Conservation (phyloP, 2,888 invertebrate genomes). For the Peribatodes rhomboidaria region DNA sequence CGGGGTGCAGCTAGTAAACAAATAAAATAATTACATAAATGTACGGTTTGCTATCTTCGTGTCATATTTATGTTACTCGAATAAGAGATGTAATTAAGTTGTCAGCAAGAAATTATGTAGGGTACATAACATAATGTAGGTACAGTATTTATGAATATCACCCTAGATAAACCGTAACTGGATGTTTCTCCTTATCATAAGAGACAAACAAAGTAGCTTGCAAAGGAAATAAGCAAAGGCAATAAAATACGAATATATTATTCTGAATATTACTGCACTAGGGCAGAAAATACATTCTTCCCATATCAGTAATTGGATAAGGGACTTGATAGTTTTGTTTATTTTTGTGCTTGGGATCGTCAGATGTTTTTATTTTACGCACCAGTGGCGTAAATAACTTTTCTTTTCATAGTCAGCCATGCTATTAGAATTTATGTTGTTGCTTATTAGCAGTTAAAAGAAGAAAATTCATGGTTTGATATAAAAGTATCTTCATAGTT, state of each 20-base stretch:
- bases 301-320: conserved; percentile 29
- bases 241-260: conserved; percentile 21
- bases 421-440: not conserved
- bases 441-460: conserved; percentile 2
- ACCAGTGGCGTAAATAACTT: not conserved
- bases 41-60: too few species aligned
- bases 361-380: not conserved
- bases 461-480: not conserved
- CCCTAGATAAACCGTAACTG: conserved; percentile 7
- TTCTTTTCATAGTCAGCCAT: not conserved
- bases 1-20: too few species aligned
- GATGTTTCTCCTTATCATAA: conserved; percentile 23
- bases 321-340: conserved; percentile 19
- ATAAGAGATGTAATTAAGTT: too few species aligned
- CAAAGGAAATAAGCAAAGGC: conserved; percentile 12
- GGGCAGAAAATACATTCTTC: conserved; percentile 7
- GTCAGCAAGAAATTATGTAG: too few species aligned
- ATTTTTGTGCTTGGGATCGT: conserved; percentile 6
- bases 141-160: conserved; percentile 12
- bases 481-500: not conserved
- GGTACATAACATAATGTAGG: too few species aligned
- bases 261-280: conserved; percentile 5
- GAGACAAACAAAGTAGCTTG: conserved; percentile 26
- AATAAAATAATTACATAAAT: too few species aligned
- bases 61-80: too few species aligned